phyloP scores from a whole-genome alignment of 2,888 invertebrate species.

The Hesperia comma region DNA sequence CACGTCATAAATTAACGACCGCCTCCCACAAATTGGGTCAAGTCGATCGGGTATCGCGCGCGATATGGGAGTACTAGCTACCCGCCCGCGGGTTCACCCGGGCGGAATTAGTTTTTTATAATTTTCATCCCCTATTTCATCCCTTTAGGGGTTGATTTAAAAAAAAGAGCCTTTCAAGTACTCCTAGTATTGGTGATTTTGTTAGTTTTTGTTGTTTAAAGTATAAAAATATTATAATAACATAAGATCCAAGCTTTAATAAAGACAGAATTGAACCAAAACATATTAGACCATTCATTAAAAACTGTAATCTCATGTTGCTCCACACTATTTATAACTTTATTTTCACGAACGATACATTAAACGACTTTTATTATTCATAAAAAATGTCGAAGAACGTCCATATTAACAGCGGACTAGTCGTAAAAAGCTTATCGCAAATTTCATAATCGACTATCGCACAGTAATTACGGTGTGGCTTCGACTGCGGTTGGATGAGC shows the following conservation, averaged over 20 bases:
- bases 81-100: no score
- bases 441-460: conserved; percentile 16
- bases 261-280: no score
- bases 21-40: conserved; percentile 27
- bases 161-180: no score
- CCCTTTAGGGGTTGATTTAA: no score
- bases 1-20: conserved; percentile 32
- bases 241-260: no score
- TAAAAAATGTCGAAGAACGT: conserved; percentile 13
- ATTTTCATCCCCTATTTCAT: no score
- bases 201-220: no score
- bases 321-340: not conserved
- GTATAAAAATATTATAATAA: no score
- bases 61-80: conserved; percentile 6
- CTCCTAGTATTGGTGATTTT: no score
- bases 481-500: conserved; percentile 19
- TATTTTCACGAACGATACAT: conserved; percentile 2
- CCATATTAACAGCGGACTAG: conserved; percentile 23
- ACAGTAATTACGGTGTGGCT: conserved; percentile 14
- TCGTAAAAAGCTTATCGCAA: conserved; percentile 32
- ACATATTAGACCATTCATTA: no score
- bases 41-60: conserved; percentile 18
- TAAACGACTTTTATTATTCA: conserved; percentile 28
- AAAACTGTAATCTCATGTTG: not conserved
- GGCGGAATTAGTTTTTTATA: no score